Percentiles rank a stretch among this genome's conserved stretches.
These are phyloP conservation scores for Rhamnusium bicolor DNA, from an alignment of 2,888 invertebrate species.

Conservation along the genomic window DNA sequence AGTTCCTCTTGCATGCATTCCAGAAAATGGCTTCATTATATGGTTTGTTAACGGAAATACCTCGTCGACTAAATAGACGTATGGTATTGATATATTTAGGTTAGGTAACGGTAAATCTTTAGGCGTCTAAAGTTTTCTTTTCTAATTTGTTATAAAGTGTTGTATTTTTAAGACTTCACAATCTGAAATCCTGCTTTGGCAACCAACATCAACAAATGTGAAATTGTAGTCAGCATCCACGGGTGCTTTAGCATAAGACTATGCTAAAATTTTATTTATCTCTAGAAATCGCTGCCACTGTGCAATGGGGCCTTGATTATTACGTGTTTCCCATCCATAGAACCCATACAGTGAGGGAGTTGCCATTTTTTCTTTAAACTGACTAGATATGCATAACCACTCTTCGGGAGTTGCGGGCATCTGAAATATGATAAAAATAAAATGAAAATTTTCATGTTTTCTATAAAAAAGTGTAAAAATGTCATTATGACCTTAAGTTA, in stretches of 20 bases:
- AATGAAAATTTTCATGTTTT: background rate
- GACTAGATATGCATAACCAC: too few species aligned
- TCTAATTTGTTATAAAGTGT: background rate
- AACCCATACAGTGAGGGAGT: too few species aligned
- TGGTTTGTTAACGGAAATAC: background rate
- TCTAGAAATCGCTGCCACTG: conserved; percentile 56
- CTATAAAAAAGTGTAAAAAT: too few species aligned
- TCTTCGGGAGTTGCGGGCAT: background rate
- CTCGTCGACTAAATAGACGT: conserved; percentile 21
- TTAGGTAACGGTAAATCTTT: background rate
- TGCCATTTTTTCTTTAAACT: background rate
- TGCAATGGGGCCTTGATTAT: conserved; percentile 11
- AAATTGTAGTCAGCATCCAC: conserved; percentile 66
- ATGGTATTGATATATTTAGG: background rate
- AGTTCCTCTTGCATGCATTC: background rate
- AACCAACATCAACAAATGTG: conserved; percentile 61
- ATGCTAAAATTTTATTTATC: conserved; percentile 62
- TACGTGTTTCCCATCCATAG: too few species aligned
- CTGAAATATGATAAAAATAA: background rate
- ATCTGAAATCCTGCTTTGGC: conserved; percentile 61
- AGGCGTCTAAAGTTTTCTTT: background rate
- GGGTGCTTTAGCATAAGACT: conserved; percentile 63
- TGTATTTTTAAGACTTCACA: conserved; percentile 49
- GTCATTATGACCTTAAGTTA: too few species aligned
- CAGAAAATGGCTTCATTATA: conserved; percentile 6